These are phyloP conservation scores for Azemiops feae DNA, from an alignment of 2,113 vertebrate genomes.

Conservation along the genomic window DNA sequence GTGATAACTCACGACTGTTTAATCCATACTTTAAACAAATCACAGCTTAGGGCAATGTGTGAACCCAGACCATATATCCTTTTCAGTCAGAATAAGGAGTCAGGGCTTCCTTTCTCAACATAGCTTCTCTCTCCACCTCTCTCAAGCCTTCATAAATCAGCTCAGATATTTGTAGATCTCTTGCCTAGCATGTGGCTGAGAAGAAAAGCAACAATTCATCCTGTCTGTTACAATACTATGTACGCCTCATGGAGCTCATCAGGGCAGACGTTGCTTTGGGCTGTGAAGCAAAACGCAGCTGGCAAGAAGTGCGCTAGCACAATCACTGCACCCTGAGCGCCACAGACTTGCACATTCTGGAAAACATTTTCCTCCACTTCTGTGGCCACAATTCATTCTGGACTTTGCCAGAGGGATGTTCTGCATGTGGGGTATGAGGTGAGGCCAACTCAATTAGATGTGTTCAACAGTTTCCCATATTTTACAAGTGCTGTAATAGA, in stretches of 20 bases:
- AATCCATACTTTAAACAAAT: neutral
- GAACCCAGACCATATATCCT: neutral
- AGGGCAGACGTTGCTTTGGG: neutral
- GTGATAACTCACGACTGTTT: neutral
- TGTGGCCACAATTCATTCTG: constrained; percentile 29
- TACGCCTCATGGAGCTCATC: neutral
- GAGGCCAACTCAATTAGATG: constrained; percentile 33
- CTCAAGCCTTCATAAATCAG: neutral
- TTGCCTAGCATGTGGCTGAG: neutral
- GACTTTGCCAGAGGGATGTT: constrained; percentile 13
- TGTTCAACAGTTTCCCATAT: constrained; percentile 25
- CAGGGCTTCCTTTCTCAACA: neutral
- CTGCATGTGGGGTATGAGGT: neutral
- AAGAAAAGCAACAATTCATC: neutral
- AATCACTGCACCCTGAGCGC: neutral
- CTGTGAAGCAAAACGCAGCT: neutral
- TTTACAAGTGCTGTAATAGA: constrained; percentile 28
- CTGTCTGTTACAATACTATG: neutral
- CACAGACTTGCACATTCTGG: neutral
- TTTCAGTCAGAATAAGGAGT: neutral
- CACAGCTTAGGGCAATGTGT: neutral
- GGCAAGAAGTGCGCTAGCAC: neutral
- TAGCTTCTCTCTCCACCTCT: neutral
- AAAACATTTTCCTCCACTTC: neutral
- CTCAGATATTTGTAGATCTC: fast-evolving